phyloP scores from a whole-genome alignment of 2,113 vertebrate species.

The Tapirus terrestris region DNA sequence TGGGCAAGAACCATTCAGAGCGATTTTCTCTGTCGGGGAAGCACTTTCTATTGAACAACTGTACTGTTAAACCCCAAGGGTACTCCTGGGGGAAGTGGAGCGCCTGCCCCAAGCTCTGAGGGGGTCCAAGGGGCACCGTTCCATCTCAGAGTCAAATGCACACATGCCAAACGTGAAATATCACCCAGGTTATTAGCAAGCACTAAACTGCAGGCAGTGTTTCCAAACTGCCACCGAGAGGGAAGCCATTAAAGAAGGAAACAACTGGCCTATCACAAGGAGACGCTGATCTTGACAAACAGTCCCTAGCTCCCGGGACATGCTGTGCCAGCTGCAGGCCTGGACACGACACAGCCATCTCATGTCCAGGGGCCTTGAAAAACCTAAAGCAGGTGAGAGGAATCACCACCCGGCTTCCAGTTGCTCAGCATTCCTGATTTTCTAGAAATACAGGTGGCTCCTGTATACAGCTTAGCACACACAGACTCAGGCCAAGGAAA shows the following conservation, averaged over 20 bases:
- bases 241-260: not conserved
- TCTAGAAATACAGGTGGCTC: slow-evolving; percentile 18
- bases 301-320: not conserved
- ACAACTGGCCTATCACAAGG: not conserved
- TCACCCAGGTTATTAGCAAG: not conserved
- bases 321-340: not conserved
- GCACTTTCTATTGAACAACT: not conserved
- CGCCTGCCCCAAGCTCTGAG: not conserved
- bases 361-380: not conserved
- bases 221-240: not conserved
- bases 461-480: not conserved
- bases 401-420: not conserved
- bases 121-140: not conserved
- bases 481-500: not conserved
- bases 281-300: not conserved
- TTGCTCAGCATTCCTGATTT: not conserved
- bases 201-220: not conserved
- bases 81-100: not conserved
- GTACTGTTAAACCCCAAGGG: not conserved
- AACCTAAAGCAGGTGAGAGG: not conserved
- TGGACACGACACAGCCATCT: not conserved
- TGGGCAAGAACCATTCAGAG: not conserved
- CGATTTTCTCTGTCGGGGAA: not conserved
- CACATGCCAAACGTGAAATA: not conserved
- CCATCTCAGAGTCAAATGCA: not conserved